Evolutionary conservation across 2,797 vertebrate genomes (phyloP), one percentile per base, ranked within the genome.

Genomic region (Pelobates cultripes): DNA sequence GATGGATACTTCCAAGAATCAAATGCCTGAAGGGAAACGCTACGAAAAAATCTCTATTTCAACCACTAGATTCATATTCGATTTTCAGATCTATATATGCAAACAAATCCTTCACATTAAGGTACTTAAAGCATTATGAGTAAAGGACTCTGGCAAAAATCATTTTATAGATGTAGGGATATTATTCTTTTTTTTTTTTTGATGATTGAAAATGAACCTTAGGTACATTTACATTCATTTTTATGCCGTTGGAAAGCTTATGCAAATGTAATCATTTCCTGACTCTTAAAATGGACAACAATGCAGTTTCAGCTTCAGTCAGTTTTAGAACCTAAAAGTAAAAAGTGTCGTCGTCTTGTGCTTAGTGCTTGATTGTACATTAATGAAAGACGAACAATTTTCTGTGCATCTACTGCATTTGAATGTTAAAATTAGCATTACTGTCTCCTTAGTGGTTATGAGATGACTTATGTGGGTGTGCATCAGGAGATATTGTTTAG

Each of bases 1-100:
- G 91, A 91, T 90, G 87, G 91, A 90, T 92, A 93, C 93, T 93
- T 93, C 92, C 93, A 93, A 93, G 88, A 90, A 90, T 91, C 90
- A 89, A 90, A 89, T 92, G 93, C 92, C 90, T 91, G 89, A 90
- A 91, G 90, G 86, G 87, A 80, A 81, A 84, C 15, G 73, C 67
- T 75, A 42, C 63, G 28, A 71, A 81, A 28, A 28, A 81, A 81
- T 77, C 80, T 43, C 55, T 8, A 13, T 17, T 15, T 40, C 40
- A 6, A 76, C 43, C 55, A 14, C 68, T 4, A 5, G 0, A 51
- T 70, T 77, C 75, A 47, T 66, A 57, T 66, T 53, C 47, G 68
- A 70, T 81, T 77, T 70, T 61, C 80, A 17, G 73, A 71, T 66
- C 73, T n/a, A n/a, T 77, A 57, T 45, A 43, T n/a, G 73, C 67